phyloP scores from a whole-genome alignment of 2,113 vertebrate genomes.

The Onychorhynchus coronatus region DNA sequence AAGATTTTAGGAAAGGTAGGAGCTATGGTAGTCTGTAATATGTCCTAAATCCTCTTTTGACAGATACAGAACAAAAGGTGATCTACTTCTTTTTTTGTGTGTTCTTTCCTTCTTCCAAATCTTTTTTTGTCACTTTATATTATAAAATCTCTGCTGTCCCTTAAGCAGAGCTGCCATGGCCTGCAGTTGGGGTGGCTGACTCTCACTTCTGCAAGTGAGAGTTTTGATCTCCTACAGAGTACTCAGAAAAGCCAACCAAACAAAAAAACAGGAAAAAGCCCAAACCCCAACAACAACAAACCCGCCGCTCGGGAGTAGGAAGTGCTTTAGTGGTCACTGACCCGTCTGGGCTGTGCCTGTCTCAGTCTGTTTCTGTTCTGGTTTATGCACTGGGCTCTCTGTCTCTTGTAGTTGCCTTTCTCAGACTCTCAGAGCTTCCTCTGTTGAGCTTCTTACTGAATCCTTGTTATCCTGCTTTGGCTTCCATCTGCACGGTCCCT shows the following conservation, averaged over 20 bases:
- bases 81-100: neutral
- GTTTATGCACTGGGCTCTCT: neutral
- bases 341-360: neutral
- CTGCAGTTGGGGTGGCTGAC: neutral
- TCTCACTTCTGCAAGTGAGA: neutral
- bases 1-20: neutral
- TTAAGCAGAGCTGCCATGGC: neutral
- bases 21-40: neutral
- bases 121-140: neutral
- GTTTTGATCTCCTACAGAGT: neutral
- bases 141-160: neutral
- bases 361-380: conserved; percentile 18
- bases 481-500: neutral
- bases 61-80: neutral
- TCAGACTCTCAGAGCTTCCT: conserved; percentile 18
- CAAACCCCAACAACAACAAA: neutral
- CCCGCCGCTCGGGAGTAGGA: neutral
- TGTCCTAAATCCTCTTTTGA: neutral
- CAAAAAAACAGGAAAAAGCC: neutral
- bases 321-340: neutral
- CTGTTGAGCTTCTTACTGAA: conserved; percentile 15
- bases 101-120: neutral
- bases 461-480: neutral
- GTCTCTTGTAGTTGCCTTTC: neutral
- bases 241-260: neutral